Percentiles rank a stretch among this genome's conserved stretches.
Evolutionary conservation across 2,113 vertebrate genomes (phyloP).

Genomic region (Gobio gobio): DNA sequence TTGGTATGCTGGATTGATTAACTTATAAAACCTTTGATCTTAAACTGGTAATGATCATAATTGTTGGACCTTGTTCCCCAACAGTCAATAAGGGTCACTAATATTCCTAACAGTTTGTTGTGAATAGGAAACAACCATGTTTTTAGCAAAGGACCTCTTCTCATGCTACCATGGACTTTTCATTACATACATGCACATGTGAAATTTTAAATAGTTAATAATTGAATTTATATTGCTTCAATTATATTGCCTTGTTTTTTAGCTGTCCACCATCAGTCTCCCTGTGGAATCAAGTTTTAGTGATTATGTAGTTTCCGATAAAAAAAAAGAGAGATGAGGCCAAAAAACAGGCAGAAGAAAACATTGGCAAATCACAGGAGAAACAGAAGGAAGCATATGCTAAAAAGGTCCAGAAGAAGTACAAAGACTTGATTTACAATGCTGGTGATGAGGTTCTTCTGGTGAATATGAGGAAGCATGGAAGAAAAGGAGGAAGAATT

Average conservation of each 20-base stretch:
- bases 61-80: too few species aligned
- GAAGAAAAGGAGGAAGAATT: constrained; percentile 37
- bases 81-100: background rate
- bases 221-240: background rate
- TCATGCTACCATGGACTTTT: background rate
- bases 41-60: too few species aligned
- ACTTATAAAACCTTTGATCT: too few species aligned
- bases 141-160: background rate
- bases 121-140: background rate
- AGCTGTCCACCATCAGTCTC: constrained; percentile 13
- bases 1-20: too few species aligned
- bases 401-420: constrained; percentile 37
- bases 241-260: background rate
- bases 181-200: background rate
- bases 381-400: constrained; percentile 48
- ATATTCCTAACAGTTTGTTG: background rate
- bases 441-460: constrained; percentile 5
- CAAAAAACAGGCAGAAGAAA: background rate
- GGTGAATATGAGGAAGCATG: constrained; percentile 51
- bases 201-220: background rate
- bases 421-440: constrained; percentile 35
- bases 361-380: constrained; percentile 27
- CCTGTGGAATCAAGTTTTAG: background rate
- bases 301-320: background rate
- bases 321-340: background rate